Conservation (phyloP, 2,113 vertebrate species). For the Syngnathus scovelli region DNA sequence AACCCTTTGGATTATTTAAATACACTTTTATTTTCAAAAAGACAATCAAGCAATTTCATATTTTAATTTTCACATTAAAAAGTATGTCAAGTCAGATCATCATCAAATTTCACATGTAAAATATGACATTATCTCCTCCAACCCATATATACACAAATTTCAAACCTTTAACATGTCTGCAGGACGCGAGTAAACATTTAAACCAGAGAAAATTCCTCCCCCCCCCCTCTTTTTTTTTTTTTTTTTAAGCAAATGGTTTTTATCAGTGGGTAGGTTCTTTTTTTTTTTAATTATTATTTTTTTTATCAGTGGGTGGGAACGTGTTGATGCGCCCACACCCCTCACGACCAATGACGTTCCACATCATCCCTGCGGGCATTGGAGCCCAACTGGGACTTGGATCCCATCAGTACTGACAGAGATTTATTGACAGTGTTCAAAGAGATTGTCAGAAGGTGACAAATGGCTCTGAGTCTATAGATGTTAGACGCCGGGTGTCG, state of each 20-base stretch:
- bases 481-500: conserved; percentile 20
- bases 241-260: too few species aligned
- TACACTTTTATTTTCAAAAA: too few species aligned
- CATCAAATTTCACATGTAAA: not conserved
- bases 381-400: conserved; percentile 8
- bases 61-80: too few species aligned
- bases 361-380: conserved; percentile 7
- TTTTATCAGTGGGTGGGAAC: not conserved
- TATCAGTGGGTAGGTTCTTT: too few species aligned
- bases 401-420: conserved; percentile 33
- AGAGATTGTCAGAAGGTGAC: conserved; percentile 32
- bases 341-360: not conserved
- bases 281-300: not conserved
- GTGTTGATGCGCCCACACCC: conserved; percentile 3
- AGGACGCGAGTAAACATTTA: not conserved
- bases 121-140: not conserved
- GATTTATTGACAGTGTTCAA: conserved; percentile 37
- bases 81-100: not conserved
- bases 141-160: not conserved
- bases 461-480: conserved; percentile 35
- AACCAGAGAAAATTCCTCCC: not conserved
- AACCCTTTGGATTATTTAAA: too few species aligned
- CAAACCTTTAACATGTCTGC: not conserved
- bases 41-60: too few species aligned
- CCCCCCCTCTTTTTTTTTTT: not conserved